Base-by-base conservation (phyloP, 92 coral and sea anemone species). In the Siderastrea siderea region DNA sequence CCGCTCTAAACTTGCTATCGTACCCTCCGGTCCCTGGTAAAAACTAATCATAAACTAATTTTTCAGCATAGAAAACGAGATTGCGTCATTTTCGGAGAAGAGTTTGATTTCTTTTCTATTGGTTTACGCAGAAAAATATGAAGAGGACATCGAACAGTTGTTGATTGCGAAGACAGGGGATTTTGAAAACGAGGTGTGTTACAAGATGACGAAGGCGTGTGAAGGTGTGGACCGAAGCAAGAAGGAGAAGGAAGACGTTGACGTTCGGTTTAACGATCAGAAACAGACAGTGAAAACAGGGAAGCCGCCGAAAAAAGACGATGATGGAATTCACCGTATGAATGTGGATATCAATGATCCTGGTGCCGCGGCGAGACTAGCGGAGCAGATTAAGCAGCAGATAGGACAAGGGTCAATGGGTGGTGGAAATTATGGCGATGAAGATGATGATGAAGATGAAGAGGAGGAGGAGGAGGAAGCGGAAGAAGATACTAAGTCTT, bases 311-410 rank as follows among this genome's bases (percentile, higher is more conserved):
- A 65, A 86, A 14, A 50, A 81, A 14, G 82, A 75, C 47, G 88
- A 84, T 67, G 96, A 93, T 62, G 99, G 98, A 0, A 93, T 92
- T 6, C 91, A 98, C 53, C 72, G 94, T 51, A 83, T 94, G 89
- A 92, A 96, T 83, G 96, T 96, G 52, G 94, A 98, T 89, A 96
- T 98, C 52, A 98, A 98, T 65, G 99, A 98, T 61, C 96, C 98
- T 9, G 94, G 87, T 58, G 94, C 99, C 7, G 99, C 98, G 11
- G 75, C 86, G 57, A 73, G 91, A 67, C 83, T 98, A 19, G 98
- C 98, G 11, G 96, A 96, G 47, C 98, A 98, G 86, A 96, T 98
- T 71, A 96, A 98, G 77, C 82, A 81, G 43, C 96, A 96, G 68
- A 68, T 97, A 63, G 94, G 91, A 43, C 76, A 87, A 74, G 91